These are phyloP conservation scores for Automeris io DNA, from an alignment of 2,888 invertebrate species.

Conservation along the genomic window DNA sequence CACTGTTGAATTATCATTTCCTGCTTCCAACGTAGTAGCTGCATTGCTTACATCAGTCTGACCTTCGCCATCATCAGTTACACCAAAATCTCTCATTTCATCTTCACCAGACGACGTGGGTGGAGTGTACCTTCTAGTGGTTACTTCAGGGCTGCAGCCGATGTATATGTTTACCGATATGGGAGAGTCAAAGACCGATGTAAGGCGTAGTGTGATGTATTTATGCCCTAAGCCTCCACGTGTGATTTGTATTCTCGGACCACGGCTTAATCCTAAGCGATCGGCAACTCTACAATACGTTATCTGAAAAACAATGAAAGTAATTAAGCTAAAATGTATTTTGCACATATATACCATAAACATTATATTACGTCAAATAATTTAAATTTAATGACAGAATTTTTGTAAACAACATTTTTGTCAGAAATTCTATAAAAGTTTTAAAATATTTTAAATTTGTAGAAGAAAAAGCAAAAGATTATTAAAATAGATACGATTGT, in stretches of 20 bases:
- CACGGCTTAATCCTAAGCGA: constrained; percentile 41
- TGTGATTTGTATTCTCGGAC: constrained; percentile 36
- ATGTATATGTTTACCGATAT: constrained; percentile 55
- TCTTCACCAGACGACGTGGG: constrained; percentile 2
- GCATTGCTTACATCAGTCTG: not conserved
- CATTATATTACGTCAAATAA: too few relatives aligned
- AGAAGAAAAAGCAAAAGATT: too few relatives aligned
- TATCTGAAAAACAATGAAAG: constrained; percentile 55
- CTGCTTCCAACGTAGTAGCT: not conserved
- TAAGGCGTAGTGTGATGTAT: constrained; percentile 35
- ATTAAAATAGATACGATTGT: too few relatives aligned
- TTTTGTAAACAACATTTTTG: too few relatives aligned
- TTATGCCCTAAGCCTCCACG: constrained; percentile 47
- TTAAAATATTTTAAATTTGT: too few relatives aligned
- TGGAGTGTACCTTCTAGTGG: constrained; percentile 1
- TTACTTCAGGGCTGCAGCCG: constrained; percentile 29
- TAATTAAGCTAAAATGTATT: too few relatives aligned
- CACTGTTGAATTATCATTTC: not conserved
- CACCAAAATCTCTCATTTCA: constrained; percentile 2
- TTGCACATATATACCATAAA: too few relatives aligned
- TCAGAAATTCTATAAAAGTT: too few relatives aligned
- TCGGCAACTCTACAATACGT: constrained; percentile 53
- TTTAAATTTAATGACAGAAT: too few relatives aligned
- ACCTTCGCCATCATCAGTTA: not conserved
- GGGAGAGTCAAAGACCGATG: constrained; percentile 40